A percentile compares a stretch with the other conserved stretches of the same genome.
These are phyloP conservation scores for Tympanuchus pallidicinctus DNA, from an alignment of 2,113 vertebrate species.

Conservation along the genomic window DNA sequence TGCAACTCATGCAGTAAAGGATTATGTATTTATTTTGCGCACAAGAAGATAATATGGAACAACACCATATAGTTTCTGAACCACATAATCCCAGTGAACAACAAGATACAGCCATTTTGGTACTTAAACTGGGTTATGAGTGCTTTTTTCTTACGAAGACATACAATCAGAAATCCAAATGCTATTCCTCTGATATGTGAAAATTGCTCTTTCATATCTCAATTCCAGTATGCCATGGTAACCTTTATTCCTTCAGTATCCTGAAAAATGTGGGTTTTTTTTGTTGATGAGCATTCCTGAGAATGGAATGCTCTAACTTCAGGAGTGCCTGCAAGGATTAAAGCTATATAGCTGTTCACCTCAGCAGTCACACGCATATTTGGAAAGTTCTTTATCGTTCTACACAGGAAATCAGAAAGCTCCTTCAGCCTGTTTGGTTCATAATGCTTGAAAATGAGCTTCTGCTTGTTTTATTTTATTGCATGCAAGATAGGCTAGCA, in stretches of 20 bases:
- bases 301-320: not conserved
- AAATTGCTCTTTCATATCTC: not conserved
- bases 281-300: not conserved
- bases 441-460: not conserved
- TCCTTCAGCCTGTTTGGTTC: not conserved
- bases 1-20: not conserved
- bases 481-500: not conserved
- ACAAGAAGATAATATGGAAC: not conserved
- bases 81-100: not conserved
- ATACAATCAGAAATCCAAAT: not conserved
- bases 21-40: not conserved
- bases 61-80: not conserved
- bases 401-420: not conserved
- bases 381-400: rapidly evolving
- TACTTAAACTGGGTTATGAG: not conserved
- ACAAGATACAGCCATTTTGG: not conserved
- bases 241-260: not conserved
- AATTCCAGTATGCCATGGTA: not conserved
- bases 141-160: not conserved
- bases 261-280: not conserved
- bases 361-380: not conserved
- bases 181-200: not conserved
- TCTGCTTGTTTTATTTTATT: not conserved
- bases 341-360: not conserved
- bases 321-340: not conserved